These are phyloP conservation scores for Cerastoderma edule DNA, from an alignment of 2,888 invertebrate genomes.

Conservation along the genomic window DNA sequence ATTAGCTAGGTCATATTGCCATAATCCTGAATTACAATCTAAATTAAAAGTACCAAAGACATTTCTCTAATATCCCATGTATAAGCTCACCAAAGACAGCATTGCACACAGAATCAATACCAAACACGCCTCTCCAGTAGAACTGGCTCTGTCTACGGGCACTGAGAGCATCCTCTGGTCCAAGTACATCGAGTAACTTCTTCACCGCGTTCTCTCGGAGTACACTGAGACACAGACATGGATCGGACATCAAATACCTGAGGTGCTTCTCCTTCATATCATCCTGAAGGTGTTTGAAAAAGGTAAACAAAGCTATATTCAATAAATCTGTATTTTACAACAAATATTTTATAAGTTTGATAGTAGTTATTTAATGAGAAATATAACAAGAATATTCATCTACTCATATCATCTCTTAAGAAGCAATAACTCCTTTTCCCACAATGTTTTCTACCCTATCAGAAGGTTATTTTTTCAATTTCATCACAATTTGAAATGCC, in stretches of 20 bases:
- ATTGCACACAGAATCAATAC: slow-evolving; percentile 75
- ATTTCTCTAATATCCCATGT: no score
- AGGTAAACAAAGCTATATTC: neutral
- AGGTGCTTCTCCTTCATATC: slow-evolving; percentile 61
- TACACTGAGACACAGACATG: slow-evolving; percentile 72
- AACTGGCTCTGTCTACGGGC: slow-evolving; percentile 75
- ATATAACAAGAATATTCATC: no score
- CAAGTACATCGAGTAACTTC: slow-evolving; percentile 76
- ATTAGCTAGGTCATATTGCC: no score
- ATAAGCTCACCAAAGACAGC: slow-evolving; percentile 80
- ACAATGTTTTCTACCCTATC: no score
- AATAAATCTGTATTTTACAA: neutral
- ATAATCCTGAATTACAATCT: no score
- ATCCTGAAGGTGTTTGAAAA: slow-evolving; percentile 26
- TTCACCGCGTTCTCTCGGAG: slow-evolving; percentile 80
- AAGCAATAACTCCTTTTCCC: no score
- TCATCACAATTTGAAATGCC: no score
- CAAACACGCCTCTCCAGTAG: slow-evolving; percentile 79
- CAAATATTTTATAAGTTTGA: no score
- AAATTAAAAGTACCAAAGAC: no score
- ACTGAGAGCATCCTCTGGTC: slow-evolving; percentile 77
- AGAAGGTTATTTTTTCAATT: no score
- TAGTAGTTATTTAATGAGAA: no score
- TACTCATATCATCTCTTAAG: no score
- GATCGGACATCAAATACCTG: slow-evolving; percentile 72